phyloP scores from a whole-genome alignment of 2,888 invertebrate species.

The Tachina lurida region DNA sequence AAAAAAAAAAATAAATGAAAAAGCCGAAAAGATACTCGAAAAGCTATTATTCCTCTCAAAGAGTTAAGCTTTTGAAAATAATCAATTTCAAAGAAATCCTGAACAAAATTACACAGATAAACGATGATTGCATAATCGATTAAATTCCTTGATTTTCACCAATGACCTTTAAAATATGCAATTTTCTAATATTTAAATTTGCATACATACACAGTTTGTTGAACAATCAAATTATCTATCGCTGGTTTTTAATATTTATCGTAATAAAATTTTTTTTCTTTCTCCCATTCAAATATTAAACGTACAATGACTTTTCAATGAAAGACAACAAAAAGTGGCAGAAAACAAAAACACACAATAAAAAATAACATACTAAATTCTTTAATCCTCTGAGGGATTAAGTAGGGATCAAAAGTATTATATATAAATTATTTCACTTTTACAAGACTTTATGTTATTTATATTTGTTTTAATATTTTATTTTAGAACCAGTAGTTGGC shows the following conservation, averaged over 20 bases:
- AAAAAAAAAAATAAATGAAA: too few relatives aligned
- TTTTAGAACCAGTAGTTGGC: constrained; percentile 10
- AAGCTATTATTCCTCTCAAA: too few relatives aligned
- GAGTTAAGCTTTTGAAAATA: too few relatives aligned
- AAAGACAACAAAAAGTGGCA: constrained; percentile 15
- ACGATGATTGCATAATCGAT: neutral
- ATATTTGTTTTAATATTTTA: constrained; percentile 43
- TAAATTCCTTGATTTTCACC: neutral
- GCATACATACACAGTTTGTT: neutral
- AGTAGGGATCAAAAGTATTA: constrained; percentile 78
- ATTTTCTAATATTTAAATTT: neutral
- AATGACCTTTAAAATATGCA: neutral
- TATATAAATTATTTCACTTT: constrained; percentile 34
- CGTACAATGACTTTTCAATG: constrained; percentile 49
- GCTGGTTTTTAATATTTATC: neutral
- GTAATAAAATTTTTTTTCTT: neutral
- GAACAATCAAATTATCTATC: neutral
- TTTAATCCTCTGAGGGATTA: constrained; percentile 80
- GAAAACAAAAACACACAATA: too few relatives aligned
- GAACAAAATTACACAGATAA: neutral
- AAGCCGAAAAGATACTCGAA: too few relatives aligned
- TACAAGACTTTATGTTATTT: constrained; percentile 44
- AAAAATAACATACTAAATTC: constrained; percentile 51
- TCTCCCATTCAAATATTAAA: neutral
- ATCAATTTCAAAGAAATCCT: too few relatives aligned